Percentiles rank a stretch among this genome's conserved stretches.
phyloP scores from a whole-genome alignment of 2,113 vertebrate genomes.

The Sylvicapra grimmia region DNA sequence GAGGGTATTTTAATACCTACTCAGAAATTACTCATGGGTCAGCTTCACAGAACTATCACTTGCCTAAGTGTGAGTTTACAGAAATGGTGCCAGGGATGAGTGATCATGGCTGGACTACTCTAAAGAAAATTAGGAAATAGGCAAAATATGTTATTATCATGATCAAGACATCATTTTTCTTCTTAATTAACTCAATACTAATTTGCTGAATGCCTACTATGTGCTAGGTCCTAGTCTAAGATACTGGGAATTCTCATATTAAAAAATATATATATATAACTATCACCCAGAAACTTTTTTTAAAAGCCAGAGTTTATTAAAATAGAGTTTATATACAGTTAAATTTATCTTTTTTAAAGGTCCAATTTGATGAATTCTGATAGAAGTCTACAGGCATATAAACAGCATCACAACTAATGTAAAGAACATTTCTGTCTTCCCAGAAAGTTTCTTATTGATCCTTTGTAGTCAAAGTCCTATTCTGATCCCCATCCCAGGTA shows the following conservation, averaged over 20 bases:
- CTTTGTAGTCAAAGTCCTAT: background rate
- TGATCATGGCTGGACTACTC: background rate
- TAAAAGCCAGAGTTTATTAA: background rate
- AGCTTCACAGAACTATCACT: conserved; percentile 65
- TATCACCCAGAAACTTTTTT: background rate
- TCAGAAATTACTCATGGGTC: conserved; percentile 70
- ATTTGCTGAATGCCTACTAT: background rate
- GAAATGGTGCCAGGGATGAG: conserved; percentile 21
- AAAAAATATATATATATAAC: background rate
- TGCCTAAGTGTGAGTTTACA: conserved; percentile 49
- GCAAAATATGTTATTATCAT: background rate
- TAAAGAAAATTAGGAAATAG: background rate
- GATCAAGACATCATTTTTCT: background rate
- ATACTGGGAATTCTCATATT: background rate
- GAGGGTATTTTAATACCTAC: conserved; percentile 72
- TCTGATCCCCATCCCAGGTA: background rate
- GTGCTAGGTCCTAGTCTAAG: background rate
- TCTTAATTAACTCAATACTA: background rate
- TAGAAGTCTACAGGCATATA: background rate
- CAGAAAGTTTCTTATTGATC: background rate
- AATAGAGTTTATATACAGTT: background rate
- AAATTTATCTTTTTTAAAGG: background rate
- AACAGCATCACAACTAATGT: background rate
- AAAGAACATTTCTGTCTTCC: background rate
- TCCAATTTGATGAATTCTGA: background rate